Conservation (phyloP, 1,140 invertebrate genomes). For the Neodiprion fabricii region DNA sequence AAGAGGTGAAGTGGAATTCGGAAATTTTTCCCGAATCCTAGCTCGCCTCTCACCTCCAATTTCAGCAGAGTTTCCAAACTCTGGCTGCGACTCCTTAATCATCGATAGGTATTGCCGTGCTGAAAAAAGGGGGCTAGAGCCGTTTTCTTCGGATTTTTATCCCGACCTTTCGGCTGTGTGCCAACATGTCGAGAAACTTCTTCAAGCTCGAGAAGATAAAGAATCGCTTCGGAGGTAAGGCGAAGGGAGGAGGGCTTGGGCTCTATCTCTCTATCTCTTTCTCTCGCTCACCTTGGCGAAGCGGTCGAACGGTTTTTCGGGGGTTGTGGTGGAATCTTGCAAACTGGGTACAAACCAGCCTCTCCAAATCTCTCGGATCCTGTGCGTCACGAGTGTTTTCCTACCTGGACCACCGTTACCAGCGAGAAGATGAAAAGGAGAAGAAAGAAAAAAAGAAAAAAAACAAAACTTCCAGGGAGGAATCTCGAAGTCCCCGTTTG, state of each 20-base stretch:
- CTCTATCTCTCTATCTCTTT: too few species aligned
- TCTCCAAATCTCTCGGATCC: not conserved
- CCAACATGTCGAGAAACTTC: slow-evolving; percentile 33
- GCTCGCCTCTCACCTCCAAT: too few species aligned
- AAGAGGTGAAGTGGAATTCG: not conserved
- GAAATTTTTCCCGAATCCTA: not conserved
- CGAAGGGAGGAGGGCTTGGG: too few species aligned
- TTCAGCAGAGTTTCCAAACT: too few species aligned
- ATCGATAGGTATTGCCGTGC: too few species aligned
- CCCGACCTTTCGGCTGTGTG: slow-evolving; percentile 13
- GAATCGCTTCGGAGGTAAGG: slow-evolving; percentile 7
- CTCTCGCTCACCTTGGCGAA: not conserved
- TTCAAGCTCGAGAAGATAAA: slow-evolving; percentile 21
- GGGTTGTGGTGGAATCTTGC: not conserved
- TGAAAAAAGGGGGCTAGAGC: too few species aligned
- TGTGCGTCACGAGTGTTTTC: not conserved
- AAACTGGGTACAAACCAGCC: not conserved
- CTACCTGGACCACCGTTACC: not conserved
- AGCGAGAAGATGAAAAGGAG: too few species aligned
- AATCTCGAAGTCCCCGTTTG: too few species aligned
- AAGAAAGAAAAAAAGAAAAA: too few species aligned
- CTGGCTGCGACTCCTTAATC: too few species aligned
- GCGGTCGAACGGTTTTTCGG: not conserved
- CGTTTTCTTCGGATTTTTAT: slow-evolving; percentile 20
- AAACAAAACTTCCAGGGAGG: too few species aligned